Conservation (phyloP, 2,113 vertebrate genomes). For the Anas platyrhynchos region DNA sequence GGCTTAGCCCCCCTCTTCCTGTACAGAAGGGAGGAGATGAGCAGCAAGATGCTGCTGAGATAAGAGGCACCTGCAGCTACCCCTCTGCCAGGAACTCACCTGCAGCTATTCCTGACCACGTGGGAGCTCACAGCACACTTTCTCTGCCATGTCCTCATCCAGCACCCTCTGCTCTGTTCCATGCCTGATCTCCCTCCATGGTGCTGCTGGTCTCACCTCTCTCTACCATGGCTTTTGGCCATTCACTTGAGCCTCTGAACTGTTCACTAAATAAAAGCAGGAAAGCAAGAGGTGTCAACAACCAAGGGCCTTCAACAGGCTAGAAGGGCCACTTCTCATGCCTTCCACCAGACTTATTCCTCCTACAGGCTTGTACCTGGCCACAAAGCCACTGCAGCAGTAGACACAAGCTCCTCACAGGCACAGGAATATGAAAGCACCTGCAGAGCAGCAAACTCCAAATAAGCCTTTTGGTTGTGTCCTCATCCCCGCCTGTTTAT, state of each 20-base stretch:
- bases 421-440: neutral
- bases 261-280: neutral
- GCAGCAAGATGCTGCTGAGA: neutral
- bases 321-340: neutral
- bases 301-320: neutral
- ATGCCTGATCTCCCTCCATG: neutral
- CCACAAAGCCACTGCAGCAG: neutral
- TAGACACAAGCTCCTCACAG: neutral
- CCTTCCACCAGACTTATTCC: neutral
- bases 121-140: rapidly evolving
- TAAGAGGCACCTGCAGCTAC: neutral
- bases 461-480: neutral
- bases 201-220: neutral
- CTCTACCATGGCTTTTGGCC: neutral
- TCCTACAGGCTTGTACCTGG: neutral
- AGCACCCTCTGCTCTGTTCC: neutral
- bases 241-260: neutral
- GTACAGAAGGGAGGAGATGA: neutral
- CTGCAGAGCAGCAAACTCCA: neutral
- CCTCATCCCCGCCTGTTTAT: neutral
- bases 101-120: neutral
- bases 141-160: neutral
- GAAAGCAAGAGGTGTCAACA: neutral
- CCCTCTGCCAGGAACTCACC: neutral
- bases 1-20: neutral